These are phyloP conservation scores for Drosophila tristis DNA, from an alignment of 1,140 invertebrate species.

Conservation along the genomic window DNA sequence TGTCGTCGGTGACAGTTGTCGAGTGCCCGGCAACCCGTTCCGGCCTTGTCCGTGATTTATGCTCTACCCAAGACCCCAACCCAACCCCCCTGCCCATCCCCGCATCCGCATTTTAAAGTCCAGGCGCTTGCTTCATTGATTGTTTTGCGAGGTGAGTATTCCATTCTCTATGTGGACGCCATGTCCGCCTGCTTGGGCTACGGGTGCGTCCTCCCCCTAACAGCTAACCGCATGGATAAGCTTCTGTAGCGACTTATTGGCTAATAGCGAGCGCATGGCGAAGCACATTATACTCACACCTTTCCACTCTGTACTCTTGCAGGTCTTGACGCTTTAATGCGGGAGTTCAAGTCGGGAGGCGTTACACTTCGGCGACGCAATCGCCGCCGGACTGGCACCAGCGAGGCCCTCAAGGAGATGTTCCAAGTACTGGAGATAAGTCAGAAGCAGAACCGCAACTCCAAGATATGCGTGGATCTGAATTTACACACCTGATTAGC, in stretches of 20 bases:
- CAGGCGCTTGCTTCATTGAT: constrained; percentile 39
- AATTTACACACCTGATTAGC: constrained; percentile 28
- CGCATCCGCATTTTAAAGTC: constrained; percentile 45
- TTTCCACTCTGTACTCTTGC: constrained; percentile 15
- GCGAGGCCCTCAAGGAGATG: constrained; percentile 82
- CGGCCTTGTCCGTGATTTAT: constrained; percentile 56
- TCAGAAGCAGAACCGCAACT: constrained; percentile 82
- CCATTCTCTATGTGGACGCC: constrained; percentile 1
- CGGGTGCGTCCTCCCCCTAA: constrained; percentile 14
- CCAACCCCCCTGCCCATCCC: too few species aligned
- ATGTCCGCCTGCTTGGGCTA: constrained; percentile 17
- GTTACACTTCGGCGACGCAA: constrained; percentile 79
- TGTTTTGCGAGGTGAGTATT: constrained; percentile 46
- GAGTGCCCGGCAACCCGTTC: constrained; percentile 48
- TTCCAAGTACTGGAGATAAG: constrained; percentile 83
- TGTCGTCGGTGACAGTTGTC: constrained; percentile 69
- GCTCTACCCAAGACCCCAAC: constrained; percentile 11
- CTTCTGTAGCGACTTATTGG: constrained; percentile 32
- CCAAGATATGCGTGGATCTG: constrained; percentile 77
- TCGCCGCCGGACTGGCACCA: constrained; percentile 72
- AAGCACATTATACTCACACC: not conserved
- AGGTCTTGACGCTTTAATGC: constrained; percentile 84
- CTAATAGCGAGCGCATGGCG: not conserved
- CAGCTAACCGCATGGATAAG: constrained; percentile 65
- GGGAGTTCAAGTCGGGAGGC: constrained; percentile 80